These are phyloP conservation scores for Dendrocincla tyrannina DNA, from an alignment of 2,797 vertebrate genomes.

Conservation along the genomic window DNA sequence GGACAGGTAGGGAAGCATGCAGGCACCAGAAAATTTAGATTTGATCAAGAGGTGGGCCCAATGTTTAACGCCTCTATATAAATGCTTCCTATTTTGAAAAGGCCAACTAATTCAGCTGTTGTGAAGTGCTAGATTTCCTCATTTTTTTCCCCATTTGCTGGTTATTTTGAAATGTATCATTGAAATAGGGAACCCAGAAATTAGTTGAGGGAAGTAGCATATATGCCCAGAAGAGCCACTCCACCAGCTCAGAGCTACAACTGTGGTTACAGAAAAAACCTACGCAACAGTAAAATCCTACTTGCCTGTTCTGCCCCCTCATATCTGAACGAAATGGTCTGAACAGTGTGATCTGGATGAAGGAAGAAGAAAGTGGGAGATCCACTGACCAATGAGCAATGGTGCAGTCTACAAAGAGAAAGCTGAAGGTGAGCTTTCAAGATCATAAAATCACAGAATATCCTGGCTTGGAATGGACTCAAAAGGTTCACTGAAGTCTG, in stretches of 20 bases:
- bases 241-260: neutral
- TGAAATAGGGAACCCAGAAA: neutral
- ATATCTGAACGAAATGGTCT: neutral
- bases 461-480: neutral
- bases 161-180: neutral
- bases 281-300: neutral
- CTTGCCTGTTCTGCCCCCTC: neutral
- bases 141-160: neutral
- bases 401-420: neutral
- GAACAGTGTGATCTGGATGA: neutral
- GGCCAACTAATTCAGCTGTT: neutral
- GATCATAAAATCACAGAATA: neutral
- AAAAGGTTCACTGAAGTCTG: neutral
- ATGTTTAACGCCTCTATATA: neutral
- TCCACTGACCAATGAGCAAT: neutral
- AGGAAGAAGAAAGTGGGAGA: neutral
- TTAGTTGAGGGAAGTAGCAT: neutral
- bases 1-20: neutral
- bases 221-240: neutral
- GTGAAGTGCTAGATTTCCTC: neutral
- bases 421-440: neutral
- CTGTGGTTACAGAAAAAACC: neutral
- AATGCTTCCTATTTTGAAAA: neutral
- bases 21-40: neutral
- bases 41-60: neutral